phyloP scores from a whole-genome alignment of 2,113 vertebrate species.

The Coreoperca whiteheadi region DNA sequence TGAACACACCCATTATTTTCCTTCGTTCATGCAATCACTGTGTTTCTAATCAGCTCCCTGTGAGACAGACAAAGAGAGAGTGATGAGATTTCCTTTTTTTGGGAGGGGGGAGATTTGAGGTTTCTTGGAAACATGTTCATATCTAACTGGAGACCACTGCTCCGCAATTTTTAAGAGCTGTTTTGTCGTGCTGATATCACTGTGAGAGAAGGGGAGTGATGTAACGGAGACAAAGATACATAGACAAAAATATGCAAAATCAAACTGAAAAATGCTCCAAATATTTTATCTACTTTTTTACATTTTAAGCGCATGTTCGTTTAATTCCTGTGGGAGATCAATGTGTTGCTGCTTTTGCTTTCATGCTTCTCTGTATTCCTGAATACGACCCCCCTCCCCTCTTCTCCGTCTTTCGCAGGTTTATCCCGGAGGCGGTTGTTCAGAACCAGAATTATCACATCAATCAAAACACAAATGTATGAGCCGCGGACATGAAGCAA shows the following conservation, averaged over 20 bases:
- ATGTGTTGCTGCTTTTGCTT: constrained; percentile 39
- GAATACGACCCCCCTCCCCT: neutral
- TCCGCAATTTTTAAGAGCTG: neutral
- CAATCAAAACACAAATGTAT: constrained; percentile 66
- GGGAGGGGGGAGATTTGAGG: neutral
- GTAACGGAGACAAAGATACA: neutral
- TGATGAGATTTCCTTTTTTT: neutral
- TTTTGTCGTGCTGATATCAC: constrained; percentile 6
- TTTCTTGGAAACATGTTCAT: neutral
- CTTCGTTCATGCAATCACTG: neutral
- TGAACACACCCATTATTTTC: neutral
- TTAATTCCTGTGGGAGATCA: constrained; percentile 28
- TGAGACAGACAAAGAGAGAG: constrained; percentile 20
- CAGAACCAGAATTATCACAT: constrained; percentile 77
- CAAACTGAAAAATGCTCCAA: neutral
- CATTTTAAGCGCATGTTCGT: constrained; percentile 10
- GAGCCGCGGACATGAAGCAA: constrained; percentile 47
- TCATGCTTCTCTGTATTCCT: constrained; percentile 35
- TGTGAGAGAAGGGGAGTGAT: neutral
- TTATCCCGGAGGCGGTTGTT: constrained; percentile 66
- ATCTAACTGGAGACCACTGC: neutral
- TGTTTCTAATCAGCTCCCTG: constrained; percentile 25
- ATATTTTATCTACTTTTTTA: constrained; percentile 25
- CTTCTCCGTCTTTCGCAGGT: constrained; percentile 39
- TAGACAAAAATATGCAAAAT: constrained; percentile 13